These are phyloP conservation scores for Cydia splendana DNA, from an alignment of 1,140 invertebrate genomes.

Conservation along the genomic window DNA sequence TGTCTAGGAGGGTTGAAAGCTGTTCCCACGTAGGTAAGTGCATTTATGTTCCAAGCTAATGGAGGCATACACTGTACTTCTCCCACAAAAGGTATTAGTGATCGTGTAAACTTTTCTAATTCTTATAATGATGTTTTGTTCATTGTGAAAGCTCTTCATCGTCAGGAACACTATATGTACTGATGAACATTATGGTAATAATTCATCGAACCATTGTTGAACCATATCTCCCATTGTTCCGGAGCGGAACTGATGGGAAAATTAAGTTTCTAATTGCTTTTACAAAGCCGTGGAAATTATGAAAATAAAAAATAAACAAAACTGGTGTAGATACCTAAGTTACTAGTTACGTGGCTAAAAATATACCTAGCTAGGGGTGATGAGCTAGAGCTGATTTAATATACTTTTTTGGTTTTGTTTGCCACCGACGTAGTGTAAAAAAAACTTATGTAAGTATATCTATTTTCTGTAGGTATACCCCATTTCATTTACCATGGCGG, in stretches of 20 bases:
- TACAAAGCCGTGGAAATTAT: constrained; percentile 31
- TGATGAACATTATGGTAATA: constrained; percentile 40
- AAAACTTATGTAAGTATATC: too few relatives aligned
- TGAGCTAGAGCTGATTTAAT: too few relatives aligned
- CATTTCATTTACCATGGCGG: too few relatives aligned
- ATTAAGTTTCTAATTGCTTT: constrained; percentile 43
- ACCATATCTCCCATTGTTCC: constrained; percentile 45
- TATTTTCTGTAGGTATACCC: too few relatives aligned
- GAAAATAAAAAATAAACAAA: constrained; percentile 3
- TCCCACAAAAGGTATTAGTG: constrained; percentile 16
- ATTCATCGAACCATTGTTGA: constrained; percentile 46
- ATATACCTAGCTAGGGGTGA: neutral
- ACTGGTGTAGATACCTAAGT: neutral
- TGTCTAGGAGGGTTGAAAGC: neutral
- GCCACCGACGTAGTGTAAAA: too few relatives aligned
- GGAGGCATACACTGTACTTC: neutral
- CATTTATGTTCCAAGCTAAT: neutral
- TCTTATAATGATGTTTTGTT: constrained; percentile 14
- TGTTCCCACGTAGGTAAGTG: constrained; percentile 2
- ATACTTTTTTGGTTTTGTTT: too few relatives aligned
- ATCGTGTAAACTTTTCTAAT: constrained; percentile 17
- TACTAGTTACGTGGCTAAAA: neutral
- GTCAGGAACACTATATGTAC: neutral
- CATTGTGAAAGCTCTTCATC: constrained; percentile 20
- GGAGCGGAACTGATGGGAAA: constrained; percentile 43